Base-by-base conservation (phyloP, 2,888 invertebrate species). In the Catocala fraxini region DNA sequence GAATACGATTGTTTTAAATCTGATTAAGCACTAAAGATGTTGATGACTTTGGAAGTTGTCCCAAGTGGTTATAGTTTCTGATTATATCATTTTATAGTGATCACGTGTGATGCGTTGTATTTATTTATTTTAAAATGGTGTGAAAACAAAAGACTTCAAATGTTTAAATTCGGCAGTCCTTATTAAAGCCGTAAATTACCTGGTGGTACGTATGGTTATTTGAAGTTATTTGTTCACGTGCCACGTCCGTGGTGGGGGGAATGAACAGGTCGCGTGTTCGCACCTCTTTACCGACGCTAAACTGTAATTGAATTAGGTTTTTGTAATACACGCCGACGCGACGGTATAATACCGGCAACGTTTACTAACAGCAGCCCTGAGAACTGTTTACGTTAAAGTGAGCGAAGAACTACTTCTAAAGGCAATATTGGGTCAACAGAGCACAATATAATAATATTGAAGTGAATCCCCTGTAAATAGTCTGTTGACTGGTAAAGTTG, bases 181-280 rank as follows among this genome's bases (percentile, higher is more conserved):
- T 34, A 47, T 25, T 7, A 42, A 45, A 10, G 25, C 33, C 25
- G 25, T 51, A 52, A 10, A 46, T 58, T 46, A 11, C 6, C 51
- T 52, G 12, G 51, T 12, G 52, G 53, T 63, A 65, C 53, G 54
- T 74, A 61, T 60, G 62, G 63, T 65, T 70, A 73, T 73, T 62
- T 59, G 70, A 65, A 63, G 68, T 66, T 74, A 74, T 75, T 58
- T 59, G 73, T 65, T 77, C 58, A 80, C 82, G 79, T 76, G 80
- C 51, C 33, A 41, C 56, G 52, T 42, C 42, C 13, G 59, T 47
- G 56, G 56, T 15, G 55, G 13, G 51, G 52, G 47, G 69, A 63
- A 74, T 69, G 76, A 73, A 68, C 64, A 58, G 65, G 70, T 85
- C 79, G 85, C 85, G 85, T 85, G 85, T 80, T 83, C 75, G 62